Percentiles rank a stretch among this genome's conserved stretches.
Conservation (phyloP, 2,888 invertebrate species). For the Drosophila infuscata region DNA sequence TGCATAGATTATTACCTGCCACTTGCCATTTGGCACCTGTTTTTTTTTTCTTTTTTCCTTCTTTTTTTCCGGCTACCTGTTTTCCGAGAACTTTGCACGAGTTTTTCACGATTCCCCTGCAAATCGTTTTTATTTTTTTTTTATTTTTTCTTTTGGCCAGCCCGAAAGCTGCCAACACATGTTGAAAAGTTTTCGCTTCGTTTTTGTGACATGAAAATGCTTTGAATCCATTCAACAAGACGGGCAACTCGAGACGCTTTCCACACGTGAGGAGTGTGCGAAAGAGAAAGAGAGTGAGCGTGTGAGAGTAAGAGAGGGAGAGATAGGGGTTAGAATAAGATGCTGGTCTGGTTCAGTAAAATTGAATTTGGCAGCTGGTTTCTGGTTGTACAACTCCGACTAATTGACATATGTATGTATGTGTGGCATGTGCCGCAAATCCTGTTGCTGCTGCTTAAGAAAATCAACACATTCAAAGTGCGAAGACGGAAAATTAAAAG, state of each 20-base stretch:
- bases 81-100: constrained; percentile 62
- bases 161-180: constrained; percentile 75
- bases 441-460: constrained; percentile 21
- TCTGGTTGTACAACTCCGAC: constrained; percentile 58
- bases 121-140: constrained; percentile 16
- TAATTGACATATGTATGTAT: constrained; percentile 75
- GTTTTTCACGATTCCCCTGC: constrained; percentile 63
- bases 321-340: neutral
- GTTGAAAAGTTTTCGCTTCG: constrained; percentile 78
- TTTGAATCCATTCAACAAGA: constrained; percentile 76
- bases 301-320: neutral
- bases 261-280: neutral
- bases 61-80: constrained; percentile 8
- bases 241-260: constrained; percentile 42
- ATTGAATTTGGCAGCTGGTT: constrained; percentile 80
- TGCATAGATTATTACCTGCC: constrained; percentile 81
- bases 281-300: neutral
- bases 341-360: constrained; percentile 40
- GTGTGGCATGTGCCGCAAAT: constrained; percentile 61
- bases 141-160: constrained; percentile 41
- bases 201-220: constrained; percentile 77
- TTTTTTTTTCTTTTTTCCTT: constrained; percentile 21
- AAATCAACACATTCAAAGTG: constrained; percentile 38
- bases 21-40: constrained; percentile 80
- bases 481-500: neutral